Evolutionary conservation across 2,797 vertebrate species (phyloP).

Genomic region (Cyprinodon diabolis): DNA sequence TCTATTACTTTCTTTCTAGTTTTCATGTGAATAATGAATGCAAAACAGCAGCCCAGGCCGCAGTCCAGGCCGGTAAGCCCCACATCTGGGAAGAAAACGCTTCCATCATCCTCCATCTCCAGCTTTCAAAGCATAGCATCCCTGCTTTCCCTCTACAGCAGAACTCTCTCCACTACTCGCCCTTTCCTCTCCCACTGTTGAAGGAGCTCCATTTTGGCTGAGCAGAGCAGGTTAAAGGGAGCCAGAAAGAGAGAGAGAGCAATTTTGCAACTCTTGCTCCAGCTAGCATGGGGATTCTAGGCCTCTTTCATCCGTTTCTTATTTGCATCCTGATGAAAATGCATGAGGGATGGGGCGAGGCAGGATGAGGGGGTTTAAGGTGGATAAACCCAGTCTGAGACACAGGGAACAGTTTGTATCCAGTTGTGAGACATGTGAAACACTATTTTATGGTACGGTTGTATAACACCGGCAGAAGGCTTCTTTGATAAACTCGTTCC

Average conservation of each 20-base stretch:
- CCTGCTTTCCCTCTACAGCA: conserved; percentile 54
- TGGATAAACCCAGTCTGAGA: conserved; percentile 78
- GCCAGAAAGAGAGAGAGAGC: conserved; percentile 53
- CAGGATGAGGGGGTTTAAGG: conserved; percentile 80
- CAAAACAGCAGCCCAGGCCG: conserved; percentile 37
- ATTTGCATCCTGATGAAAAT: conserved; percentile 85
- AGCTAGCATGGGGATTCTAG: conserved; percentile 75
- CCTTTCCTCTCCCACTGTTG: conserved; percentile 24
- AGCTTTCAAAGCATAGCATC: conserved; percentile 62
- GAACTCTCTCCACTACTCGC: conserved; percentile 46
- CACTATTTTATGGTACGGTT: conserved; percentile 65
- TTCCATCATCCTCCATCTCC: conserved; percentile 57
- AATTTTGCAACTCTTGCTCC: conserved; percentile 71
- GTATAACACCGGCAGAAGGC: conserved; percentile 68
- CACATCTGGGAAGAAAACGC: conserved; percentile 45
- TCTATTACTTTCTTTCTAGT: background rate
- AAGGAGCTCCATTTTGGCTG: conserved; percentile 70
- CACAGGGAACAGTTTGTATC: conserved; percentile 78
- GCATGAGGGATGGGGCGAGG: conserved; percentile 78
- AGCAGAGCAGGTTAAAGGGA: conserved; percentile 73
- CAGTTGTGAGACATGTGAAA: conserved; percentile 73
- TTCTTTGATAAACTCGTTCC: conserved; percentile 68
- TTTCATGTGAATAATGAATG: conserved; percentile 18
- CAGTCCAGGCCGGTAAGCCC: conserved; percentile 36
- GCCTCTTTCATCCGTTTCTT: conserved; percentile 81